These are phyloP conservation scores for Zosterops japonicus DNA, from an alignment of 2,113 vertebrate species.

Conservation along the genomic window DNA sequence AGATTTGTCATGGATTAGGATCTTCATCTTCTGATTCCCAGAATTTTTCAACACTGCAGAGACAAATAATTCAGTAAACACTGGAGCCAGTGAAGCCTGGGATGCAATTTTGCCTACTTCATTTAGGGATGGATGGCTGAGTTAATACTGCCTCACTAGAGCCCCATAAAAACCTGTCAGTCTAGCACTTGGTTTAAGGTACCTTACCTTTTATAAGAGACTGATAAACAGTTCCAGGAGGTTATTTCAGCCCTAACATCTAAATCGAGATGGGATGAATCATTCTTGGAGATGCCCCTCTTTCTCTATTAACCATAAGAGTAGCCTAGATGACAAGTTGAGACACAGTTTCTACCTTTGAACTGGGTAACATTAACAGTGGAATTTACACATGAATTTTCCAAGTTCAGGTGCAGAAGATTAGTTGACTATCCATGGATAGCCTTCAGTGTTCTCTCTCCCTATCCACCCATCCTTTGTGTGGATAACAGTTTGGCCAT, in stretches of 20 bases:
- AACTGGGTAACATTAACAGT: neutral
- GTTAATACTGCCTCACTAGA: neutral
- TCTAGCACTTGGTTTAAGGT: neutral
- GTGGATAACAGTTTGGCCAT: neutral
- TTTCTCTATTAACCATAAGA: neutral
- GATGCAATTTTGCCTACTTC: neutral
- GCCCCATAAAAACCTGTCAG: neutral
- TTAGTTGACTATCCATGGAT: neutral
- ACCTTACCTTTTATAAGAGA: neutral
- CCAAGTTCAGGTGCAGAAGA: neutral
- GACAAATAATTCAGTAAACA: neutral
- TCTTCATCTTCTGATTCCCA: neutral
- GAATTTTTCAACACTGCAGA: neutral
- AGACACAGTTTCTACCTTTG: neutral
- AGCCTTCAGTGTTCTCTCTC: neutral
- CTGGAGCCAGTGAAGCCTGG: neutral
- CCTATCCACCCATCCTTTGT: neutral
- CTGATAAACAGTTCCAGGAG: neutral
- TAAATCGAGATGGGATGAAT: neutral
- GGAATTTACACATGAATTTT: neutral
- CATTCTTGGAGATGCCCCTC: neutral
- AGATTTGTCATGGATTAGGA: neutral
- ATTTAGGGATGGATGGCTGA: neutral
- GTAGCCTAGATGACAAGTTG: neutral
- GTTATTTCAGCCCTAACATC: neutral